Base-by-base conservation (phyloP, 2,888 invertebrate genomes). In the Globia sparganii region DNA sequence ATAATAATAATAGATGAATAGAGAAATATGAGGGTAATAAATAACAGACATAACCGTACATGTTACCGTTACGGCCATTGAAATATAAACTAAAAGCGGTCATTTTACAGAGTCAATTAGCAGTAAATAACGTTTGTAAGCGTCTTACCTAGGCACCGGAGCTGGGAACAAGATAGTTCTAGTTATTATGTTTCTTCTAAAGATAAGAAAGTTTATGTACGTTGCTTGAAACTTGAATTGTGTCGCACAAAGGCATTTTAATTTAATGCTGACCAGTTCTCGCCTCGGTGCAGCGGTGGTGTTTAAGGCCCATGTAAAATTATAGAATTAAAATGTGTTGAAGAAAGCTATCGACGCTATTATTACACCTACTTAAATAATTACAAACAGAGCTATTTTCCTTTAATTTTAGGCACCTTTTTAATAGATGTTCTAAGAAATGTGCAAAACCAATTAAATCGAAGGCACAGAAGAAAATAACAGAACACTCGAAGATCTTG, bases 41-140 rank as follows among this genome's bases (percentile, higher is more conserved):
- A 87, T 78, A 84, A 69, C 77, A 73, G 77, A 61, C 70, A 75
- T 87, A 87, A 83, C 83, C 40, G 80, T 88, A 78, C 66, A 69
- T 64, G 46, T 68, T 77, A 81, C 87, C 85, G 88, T 89, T 87
- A 87, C 34, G 15, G 78, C 85, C 82, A 85, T 84, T 83, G 84
- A 85, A 89, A 87, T 85, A 76, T 80, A 77, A 82, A 86, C 86
- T 84, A 84, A 75, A 73, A 72, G 64, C 75, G 81, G 81, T 70
- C 79, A 78, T 83, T 82, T 85, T 81, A 79, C 81, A 77, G 74
- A 84, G 78, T 78, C 87, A 86, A 89, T 89, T 88, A 87, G 88
- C 88, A 89, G 87, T 89, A 88, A 89, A 89, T 88, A 85, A 85
- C 75, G 80, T 80, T 76, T 59, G 80, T 70, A 69, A 78, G 72